A percentile compares a stretch with the other conserved stretches of the same genome.
phyloP scores from a whole-genome alignment of 2,797 vertebrate genomes.

The Alca torda region DNA sequence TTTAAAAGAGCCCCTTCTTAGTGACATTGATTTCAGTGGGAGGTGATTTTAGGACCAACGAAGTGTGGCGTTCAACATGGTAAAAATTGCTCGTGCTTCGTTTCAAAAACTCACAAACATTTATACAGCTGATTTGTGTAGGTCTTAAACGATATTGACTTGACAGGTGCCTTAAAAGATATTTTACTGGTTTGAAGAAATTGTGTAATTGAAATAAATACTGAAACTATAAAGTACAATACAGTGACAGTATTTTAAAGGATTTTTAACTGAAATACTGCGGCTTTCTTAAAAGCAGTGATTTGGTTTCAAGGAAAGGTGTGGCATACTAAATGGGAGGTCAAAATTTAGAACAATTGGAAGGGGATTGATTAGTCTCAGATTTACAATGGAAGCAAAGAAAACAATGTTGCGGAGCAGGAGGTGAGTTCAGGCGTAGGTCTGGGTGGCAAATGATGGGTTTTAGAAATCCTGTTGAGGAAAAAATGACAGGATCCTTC shows the following conservation, averaged over 20 bases:
- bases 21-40: not conserved
- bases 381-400: not conserved
- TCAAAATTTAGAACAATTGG: not conserved
- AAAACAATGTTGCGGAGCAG: not conserved
- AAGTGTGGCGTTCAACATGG: not conserved
- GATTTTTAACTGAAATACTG: not conserved
- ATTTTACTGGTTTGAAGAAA: not conserved
- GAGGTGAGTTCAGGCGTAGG: not conserved
- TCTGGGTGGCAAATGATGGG: not conserved
- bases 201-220: not conserved
- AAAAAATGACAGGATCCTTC: not conserved
- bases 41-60: not conserved
- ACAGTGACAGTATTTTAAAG: not conserved
- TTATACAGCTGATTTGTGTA: not conserved
- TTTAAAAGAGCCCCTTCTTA: not conserved
- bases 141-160: not conserved
- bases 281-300: not conserved
- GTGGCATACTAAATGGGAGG: not conserved
- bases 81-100: not conserved
- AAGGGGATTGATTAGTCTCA: not conserved
- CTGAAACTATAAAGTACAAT: not conserved
- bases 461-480: not conserved
- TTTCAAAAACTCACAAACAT: not conserved
- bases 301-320: not conserved
- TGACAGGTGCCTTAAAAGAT: not conserved